Evolutionary conservation across 2,113 vertebrate species (phyloP), one percentile per base, ranked within the genome.

Genomic region (Amazona guildingii): DNA sequence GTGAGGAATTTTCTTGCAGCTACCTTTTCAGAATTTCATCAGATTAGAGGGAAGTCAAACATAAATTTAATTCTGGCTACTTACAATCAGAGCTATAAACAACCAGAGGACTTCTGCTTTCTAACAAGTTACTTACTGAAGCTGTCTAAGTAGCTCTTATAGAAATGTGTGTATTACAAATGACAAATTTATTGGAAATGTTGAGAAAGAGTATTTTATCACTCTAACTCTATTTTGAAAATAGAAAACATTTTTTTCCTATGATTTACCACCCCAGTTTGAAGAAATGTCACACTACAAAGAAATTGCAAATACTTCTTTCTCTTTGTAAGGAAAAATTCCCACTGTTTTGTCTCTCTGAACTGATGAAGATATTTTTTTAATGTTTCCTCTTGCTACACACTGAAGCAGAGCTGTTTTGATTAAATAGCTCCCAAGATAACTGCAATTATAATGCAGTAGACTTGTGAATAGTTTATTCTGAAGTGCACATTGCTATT

Each of bases 351-450:
- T 94, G 29, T 94, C 61, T 97, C 52, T 92, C 92, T 97, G 81
- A 96, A 94, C 19, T 17, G 88, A 70, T 96, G 90, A 95, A 91
- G 23, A 20, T 23, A n/a, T 23, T 70, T 83, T 95, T 93, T 89
- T 52, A 43, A 44, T 90, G 39, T 96, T 92, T 98, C 37, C 61
- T 97, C 83, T 92, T 96, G 76, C 83, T 93, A 80, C 73, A 90
- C 80, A 91, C 92, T 97, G 97, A 96, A 96, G 79, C 81, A 92
- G 75, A 97, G 73, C 74, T 94, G 95, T 97, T 97, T 97, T 97
- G 92, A 96, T 97, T 97, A 97, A 98, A 98, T 95, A 97, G 94
- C 62, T 98, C 90, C 94, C 94, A 70, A 92, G 94, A 94, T 90
- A 64, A 92, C 51, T 74, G 68, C 92, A 92, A 96, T 96, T 97